Evolutionary conservation across 2,797 vertebrate species (phyloP).

Genomic region (Sebastes oblongus): DNA sequence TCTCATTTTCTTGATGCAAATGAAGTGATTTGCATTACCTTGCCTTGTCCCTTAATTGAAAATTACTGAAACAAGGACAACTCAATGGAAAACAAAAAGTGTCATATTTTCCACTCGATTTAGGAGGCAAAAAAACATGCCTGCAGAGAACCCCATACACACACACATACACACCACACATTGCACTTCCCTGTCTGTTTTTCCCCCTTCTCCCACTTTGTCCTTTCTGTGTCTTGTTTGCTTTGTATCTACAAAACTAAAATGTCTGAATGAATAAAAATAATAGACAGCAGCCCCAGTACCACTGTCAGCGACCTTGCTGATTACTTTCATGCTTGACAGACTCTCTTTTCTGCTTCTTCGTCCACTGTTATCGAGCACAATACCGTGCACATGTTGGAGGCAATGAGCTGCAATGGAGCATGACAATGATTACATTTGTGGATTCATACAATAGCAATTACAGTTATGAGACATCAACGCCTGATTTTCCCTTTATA

Average conservation of each 20-base stretch:
- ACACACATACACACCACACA: background rate
- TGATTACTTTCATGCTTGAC: slow-evolving; percentile 66
- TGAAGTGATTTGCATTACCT: slow-evolving; percentile 15
- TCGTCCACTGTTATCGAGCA: slow-evolving; percentile 30
- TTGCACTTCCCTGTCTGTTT: background rate
- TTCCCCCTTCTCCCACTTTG: background rate
- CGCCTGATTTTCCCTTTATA: background rate
- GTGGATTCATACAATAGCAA: slow-evolving; percentile 42
- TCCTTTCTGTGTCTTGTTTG: slow-evolving; percentile 54
- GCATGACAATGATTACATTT: slow-evolving; percentile 23
- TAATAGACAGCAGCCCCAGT: slow-evolving; percentile 53
- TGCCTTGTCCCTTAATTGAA: slow-evolving; percentile 37
- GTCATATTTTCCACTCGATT: slow-evolving; percentile 24
- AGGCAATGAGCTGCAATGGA: slow-evolving; percentile 11
- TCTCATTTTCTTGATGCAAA: slow-evolving; percentile 36
- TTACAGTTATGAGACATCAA: slow-evolving; percentile 16
- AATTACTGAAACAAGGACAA: slow-evolving; percentile 49
- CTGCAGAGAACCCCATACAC: background rate
- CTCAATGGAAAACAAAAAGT: slow-evolving; percentile 17
- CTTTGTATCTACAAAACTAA: slow-evolving; percentile 40
- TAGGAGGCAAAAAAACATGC: background rate
- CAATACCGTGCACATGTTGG: background rate
- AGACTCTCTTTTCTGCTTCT: slow-evolving; percentile 37
- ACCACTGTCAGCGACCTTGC: slow-evolving; percentile 53
- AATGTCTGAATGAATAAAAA: slow-evolving; percentile 59